Evolutionary conservation across 2,113 vertebrate species (phyloP), one percentile per base, ranked within the genome.

Genomic region (Xerus inauris): DNA sequence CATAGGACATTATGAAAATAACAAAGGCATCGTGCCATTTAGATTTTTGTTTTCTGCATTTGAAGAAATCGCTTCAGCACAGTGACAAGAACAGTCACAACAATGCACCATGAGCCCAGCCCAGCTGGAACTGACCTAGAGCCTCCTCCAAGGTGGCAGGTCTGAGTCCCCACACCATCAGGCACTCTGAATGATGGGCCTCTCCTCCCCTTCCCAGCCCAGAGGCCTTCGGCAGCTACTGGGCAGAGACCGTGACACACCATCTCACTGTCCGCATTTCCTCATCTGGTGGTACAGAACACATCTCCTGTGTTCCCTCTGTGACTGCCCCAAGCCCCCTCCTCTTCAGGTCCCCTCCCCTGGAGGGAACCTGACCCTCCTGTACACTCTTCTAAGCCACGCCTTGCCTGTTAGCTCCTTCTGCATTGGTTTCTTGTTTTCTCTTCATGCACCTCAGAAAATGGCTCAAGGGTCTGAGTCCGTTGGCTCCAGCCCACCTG

Each of bases 371-470:
- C 13, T 9, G 7, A 3, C 8, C 22, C 30, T 14, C 20, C 22
- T 1, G 0, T 1, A 1, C 6, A 0, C 28, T 3, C 10, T 8
- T 24, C 64, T 9, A 0, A 47, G 8, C n/a, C 20, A 1, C 1
- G 49, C 24, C 13, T 1, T 30, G 64, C 0, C 8, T 9, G 3
- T 38, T 30, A 32, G 17, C 35, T 20, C 26, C 38, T 42, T n/a
- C n/a, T 11, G 51, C 2, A 0, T 16, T 42, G 75, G 19, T 30
- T 40, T 54, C 69, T 73, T 17, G 2, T 22, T 40, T 38, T 17
- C 54, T 69, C 47, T 8, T 13, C 30, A 3, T 0, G 0, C 19
- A 1, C 76, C 69, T 35, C 1, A 35, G 57, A 38, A 40, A 24
- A 28, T 22, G 71, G 45, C 72, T 87, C 45, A 0, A 6, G 12